Evolutionary conservation across 53 echinoderm and acorn worm genomes (phyloP), one percentile per base, ranked within the genome.

Genomic region (Zoroaster sp.): DNA sequence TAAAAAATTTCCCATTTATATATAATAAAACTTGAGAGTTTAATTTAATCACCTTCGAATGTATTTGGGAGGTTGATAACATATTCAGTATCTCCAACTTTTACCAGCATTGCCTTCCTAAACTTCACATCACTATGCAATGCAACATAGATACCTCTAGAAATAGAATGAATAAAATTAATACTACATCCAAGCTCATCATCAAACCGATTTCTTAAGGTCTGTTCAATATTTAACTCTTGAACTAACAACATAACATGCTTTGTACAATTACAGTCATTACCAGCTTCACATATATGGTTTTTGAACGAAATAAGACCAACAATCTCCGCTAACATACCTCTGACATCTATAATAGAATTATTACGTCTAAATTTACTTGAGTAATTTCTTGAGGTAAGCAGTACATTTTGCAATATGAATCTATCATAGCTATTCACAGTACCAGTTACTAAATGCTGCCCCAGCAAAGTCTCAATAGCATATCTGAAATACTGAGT

Each of bases 291-390:
- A 13, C 47, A 47, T 1, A 1, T 17, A 47, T 47, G 47, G 47
- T 47, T 47, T 13, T 47, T 47, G 47, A 47, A 47, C 1, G 47
- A 47, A 1, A 47, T 47, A 1, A 47, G 3, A 47, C 3, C 1
- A 12, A 47, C 1, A 8, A 88, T 88, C 42, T 88, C 78, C 38
- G 40, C 59, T 77, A 65, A 11, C 13, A 40, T 13, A 10, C 59
- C 68, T 66, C 46, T 34, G 23, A 88, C 5, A 28, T 40, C 40
- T 40, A 88, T 38, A 73, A 83, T 49, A 13, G 83, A 81, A 32
- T 89, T 82, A 25, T 31, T 89, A n/a, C 90, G 66, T 40, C 80
- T 89, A 35, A 82, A 89, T 55, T 71, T 81, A 12, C 13, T 32
- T 6, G 72, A 89, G 44, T 89, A 89, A 18, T 23, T 38, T 53